A percentile compares a stretch with the other conserved stretches of the same genome.
Conservation (phyloP, 2,888 invertebrate genomes). For the Campopleginae sp. region DNA sequence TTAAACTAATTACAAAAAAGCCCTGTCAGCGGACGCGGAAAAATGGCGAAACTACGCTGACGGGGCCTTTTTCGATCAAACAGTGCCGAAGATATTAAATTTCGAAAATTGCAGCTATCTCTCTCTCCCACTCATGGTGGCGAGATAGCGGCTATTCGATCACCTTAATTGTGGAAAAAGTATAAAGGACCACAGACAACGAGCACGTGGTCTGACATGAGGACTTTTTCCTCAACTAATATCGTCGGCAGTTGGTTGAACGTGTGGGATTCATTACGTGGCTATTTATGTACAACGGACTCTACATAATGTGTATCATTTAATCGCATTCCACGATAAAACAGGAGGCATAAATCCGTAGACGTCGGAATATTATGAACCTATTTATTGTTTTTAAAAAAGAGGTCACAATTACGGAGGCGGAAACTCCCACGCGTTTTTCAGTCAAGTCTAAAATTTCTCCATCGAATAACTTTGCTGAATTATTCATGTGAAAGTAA, state of each 20-base stretch:
- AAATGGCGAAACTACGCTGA: too few species aligned
- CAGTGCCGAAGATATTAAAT: too few species aligned
- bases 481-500: constrained; percentile 50
- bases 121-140: too few species aligned
- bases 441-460: constrained; percentile 5
- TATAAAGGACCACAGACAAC: not conserved
- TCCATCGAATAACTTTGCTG: constrained; percentile 1
- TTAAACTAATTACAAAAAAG: too few species aligned
- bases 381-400: constrained; percentile 59
- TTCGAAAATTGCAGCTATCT: too few species aligned
- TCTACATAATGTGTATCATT: constrained; percentile 26
- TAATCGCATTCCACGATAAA: not conserved
- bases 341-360: constrained; percentile 1
- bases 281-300: constrained; percentile 1
- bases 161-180: not conserved
- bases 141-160: too few species aligned
- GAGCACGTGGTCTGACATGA: constrained; percentile 23
- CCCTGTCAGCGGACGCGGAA: too few species aligned
- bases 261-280: constrained; percentile 63
- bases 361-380: constrained; percentile 23
- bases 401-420: constrained; percentile 61
- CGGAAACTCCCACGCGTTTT: constrained; percentile 37
- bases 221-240: constrained; percentile 57
- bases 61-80: too few species aligned
- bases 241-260: constrained; percentile 56